phyloP scores from a whole-genome alignment of 2,797 vertebrate genomes.

The Zalophus californianus region DNA sequence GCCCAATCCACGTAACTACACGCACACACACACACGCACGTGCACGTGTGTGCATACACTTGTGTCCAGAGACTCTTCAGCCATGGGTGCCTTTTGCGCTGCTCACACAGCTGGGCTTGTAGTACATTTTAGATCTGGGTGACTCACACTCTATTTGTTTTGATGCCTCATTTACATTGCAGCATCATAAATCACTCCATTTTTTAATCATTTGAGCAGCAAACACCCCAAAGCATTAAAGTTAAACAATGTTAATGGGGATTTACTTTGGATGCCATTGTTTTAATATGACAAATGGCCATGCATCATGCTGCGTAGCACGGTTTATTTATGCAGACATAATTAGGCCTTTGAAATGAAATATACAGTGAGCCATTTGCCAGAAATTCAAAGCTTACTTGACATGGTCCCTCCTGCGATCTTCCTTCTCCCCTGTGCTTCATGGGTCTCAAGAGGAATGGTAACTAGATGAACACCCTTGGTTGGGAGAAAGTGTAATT shows the following conservation, averaged over 20 bases:
- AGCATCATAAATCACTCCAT: constrained; percentile 72
- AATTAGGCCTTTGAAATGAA: constrained; percentile 80
- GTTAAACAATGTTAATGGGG: constrained; percentile 84
- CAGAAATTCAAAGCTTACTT: constrained; percentile 71
- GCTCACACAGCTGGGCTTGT: constrained; percentile 18
- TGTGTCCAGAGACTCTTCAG: neutral
- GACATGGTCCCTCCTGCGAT: constrained; percentile 63
- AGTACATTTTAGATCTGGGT: constrained; percentile 59
- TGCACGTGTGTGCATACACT: neutral
- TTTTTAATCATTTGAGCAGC: constrained; percentile 76
- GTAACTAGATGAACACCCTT: neutral
- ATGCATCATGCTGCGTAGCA: constrained; percentile 79
- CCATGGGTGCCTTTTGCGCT: neutral
- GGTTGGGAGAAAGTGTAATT: neutral
- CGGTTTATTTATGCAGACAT: constrained; percentile 85
- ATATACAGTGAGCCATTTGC: constrained; percentile 66
- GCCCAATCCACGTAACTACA: neutral
- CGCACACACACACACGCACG: too few species aligned
- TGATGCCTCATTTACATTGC: constrained; percentile 81
- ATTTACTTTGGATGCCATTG: constrained; percentile 85
- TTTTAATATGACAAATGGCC: constrained; percentile 84
- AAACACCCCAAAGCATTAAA: constrained; percentile 79
- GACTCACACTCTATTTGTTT: constrained; percentile 78
- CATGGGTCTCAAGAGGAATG: constrained; percentile 51
- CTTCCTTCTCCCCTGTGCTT: constrained; percentile 45